Percentiles rank a stretch among this genome's conserved stretches.
phyloP scores from a whole-genome alignment of 1,140 invertebrate genomes.

The Ostrea denselamellosa region DNA sequence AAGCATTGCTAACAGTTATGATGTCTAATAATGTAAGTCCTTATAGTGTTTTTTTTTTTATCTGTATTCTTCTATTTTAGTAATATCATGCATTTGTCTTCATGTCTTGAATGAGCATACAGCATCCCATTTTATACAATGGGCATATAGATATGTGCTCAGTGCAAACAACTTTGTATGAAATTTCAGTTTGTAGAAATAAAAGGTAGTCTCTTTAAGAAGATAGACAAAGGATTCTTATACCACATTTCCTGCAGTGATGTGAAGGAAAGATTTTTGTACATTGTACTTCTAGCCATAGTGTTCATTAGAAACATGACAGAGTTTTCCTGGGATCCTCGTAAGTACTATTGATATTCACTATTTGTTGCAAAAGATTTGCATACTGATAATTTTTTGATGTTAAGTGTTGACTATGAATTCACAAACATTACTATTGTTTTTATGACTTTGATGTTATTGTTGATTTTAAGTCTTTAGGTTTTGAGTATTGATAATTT shows the following conservation, averaged over 20 bases:
- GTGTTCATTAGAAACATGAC: constrained; percentile 99
- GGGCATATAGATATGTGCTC: neutral
- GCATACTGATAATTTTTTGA: no score
- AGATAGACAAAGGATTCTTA: constrained; percentile 99
- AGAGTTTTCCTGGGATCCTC: constrained; percentile 95
- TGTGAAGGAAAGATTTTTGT: constrained; percentile 96
- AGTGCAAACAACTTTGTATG: constrained; percentile 48
- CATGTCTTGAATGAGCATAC: neutral
- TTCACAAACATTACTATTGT: no score
- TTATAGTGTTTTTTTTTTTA: neutral
- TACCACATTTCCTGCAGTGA: constrained; percentile 90
- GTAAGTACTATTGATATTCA: constrained; percentile 72
- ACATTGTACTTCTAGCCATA: constrained; percentile 93
- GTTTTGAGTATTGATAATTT: no score
- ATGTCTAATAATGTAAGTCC: constrained; percentile 98
- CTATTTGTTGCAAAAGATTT: neutral
- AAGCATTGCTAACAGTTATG: constrained; percentile 98
- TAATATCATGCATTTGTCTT: neutral
- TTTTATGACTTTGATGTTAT: no score
- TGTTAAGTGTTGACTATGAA: no score
- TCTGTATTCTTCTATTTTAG: neutral
- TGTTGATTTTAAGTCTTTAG: no score
- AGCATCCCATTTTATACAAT: neutral
- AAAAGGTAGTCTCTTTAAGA: constrained; percentile 99
- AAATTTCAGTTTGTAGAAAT: constrained; percentile 96